Conservation (phyloP, 2,888 invertebrate species). For the Latheticus oryzae region DNA sequence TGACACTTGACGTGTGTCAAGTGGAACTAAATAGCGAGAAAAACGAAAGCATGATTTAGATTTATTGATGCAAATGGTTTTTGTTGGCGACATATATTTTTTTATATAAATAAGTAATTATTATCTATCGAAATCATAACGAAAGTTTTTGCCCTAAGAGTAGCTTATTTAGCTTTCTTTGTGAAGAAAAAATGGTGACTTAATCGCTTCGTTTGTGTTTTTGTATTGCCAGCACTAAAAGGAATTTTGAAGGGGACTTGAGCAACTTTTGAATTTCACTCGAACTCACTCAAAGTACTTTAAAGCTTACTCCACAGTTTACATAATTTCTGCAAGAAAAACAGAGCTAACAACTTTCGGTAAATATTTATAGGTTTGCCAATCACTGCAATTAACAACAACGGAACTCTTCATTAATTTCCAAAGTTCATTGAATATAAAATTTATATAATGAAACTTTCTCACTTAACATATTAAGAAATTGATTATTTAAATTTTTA, state of each 20-base stretch:
- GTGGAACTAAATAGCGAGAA: neutral
- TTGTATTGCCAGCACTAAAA: conserved; percentile 1
- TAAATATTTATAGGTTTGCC: conserved; percentile 24
- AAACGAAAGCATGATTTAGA: conserved; percentile 6
- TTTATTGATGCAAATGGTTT: conserved; percentile 4
- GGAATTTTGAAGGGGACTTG: conserved; percentile 20
- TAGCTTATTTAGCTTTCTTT: too few species aligned
- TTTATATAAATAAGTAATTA: too few species aligned
- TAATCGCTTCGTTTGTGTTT: too few species aligned
- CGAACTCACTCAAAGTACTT: conserved; percentile 22
- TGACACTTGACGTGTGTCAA: neutral
- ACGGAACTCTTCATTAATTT: too few species aligned
- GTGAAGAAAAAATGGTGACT: too few species aligned
- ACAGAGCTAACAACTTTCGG: conserved; percentile 18
- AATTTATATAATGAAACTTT: neutral
- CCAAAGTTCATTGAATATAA: too few species aligned
- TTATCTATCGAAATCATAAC: too few species aligned
- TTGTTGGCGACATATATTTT: neutral
- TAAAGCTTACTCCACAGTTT: conserved; percentile 24
- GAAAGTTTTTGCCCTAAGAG: too few species aligned
- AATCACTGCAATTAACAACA: too few species aligned
- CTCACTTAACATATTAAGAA: conserved; percentile 9
- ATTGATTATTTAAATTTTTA: conserved; percentile 25
- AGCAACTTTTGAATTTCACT: conserved; percentile 20
- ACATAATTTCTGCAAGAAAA: conserved; percentile 31